A percentile compares a stretch with the other conserved stretches of the same genome.
Evolutionary conservation across 2,888 invertebrate species (phyloP).

Genomic region (Stenoptilia bipunctidactyla): DNA sequence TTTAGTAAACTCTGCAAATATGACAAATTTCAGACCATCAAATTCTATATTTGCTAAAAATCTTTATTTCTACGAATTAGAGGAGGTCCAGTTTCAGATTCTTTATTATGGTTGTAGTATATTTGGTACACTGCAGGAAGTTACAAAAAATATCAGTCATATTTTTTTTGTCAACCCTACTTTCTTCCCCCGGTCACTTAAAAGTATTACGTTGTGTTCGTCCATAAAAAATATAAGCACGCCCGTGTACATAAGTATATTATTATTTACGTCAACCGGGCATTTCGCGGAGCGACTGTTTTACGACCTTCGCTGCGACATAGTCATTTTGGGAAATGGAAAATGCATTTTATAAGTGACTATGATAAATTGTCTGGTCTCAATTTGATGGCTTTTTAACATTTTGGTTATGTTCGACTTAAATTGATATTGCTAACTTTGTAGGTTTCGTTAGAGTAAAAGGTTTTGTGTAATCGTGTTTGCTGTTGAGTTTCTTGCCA

Average conservation of each 20-base stretch:
- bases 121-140: neutral
- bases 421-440: too few species aligned
- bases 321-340: conserved; percentile 6
- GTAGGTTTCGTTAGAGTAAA: too few species aligned
- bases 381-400: neutral
- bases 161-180: conserved; percentile 14
- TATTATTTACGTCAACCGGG: conserved; percentile 14
- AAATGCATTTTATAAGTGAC: conserved; percentile 1
- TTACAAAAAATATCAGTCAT: neutral
- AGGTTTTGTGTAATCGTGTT: too few species aligned
- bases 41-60: too few species aligned
- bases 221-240: conserved; percentile 23
- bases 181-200: conserved; percentile 19
- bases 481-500: too few species aligned
- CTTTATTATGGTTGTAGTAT: too few species aligned
- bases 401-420: neutral
- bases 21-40: too few species aligned
- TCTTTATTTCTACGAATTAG: too few species aligned
- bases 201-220: conserved; percentile 21
- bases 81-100: too few species aligned
- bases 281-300: conserved; percentile 12
- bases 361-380: neutral
- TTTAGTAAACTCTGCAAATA: too few species aligned
- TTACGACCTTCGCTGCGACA: conserved; percentile 15
- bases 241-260: conserved; percentile 17